Base-by-base conservation (phyloP, 2,888 invertebrate species). In the Campopleginae sp. region DNA sequence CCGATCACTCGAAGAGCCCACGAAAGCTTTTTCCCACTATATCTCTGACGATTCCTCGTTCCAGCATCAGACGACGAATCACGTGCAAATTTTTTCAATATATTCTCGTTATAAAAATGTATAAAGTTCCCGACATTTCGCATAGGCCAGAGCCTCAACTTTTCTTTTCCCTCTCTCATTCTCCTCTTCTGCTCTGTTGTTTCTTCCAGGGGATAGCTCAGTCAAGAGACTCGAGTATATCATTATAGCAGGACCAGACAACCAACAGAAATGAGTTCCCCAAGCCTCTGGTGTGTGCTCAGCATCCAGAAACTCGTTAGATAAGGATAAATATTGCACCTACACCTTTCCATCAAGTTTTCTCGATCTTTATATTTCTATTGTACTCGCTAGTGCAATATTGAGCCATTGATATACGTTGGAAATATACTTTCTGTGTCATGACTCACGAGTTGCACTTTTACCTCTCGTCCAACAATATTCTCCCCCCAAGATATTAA, bases 21-120 rank as follows among this genome's bases (percentile, higher is more conserved):
- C 65, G 65, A 38, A 70, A 38, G 76, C 76, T 76, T 65, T 65
- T 27, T 48, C 65, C 33, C 46, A 48, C 63, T 65, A 19, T 48
- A 27, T 76, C 75, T 48, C 48, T 63, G 44, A 19, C 78, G 79
- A 48, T 68, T 46, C 65, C 27, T 23, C 33, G 42, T n/a, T 33
- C 46, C 58, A 61, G 65, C 58, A 68, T 54, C 48, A 65, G 38
- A 76, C 76, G 76, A 84, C 51, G 80, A 85, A 84, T 86, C 80
- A 84, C 82, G 85, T 84, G 84, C 84, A 86, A 84, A 86, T 84
- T 86, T 87, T 87, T 84, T 82, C 87, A 87, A 87, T 87, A 87
- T 87, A 86, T 85, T 75, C 42, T 61, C 71, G 78, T 70, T 84
- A 82, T 85, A 77, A 86, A 87, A 87, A 87, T 87, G 82, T 85